Conservation (phyloP, 2,888 invertebrate species). For the Graphium colonna region DNA sequence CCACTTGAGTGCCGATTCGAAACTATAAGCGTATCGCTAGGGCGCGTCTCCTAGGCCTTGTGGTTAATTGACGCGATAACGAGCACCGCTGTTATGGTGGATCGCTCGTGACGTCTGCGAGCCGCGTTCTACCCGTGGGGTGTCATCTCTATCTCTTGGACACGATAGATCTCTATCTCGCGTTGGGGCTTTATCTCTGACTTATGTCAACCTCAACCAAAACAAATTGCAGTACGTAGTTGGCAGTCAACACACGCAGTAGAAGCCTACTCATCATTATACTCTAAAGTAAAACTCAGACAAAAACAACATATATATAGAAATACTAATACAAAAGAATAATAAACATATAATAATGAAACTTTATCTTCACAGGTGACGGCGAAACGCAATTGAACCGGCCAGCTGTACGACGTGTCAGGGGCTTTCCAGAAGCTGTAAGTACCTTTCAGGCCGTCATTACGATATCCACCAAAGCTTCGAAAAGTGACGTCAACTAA, state of each 20-base stretch:
- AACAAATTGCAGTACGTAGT: too few species aligned
- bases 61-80: constrained; percentile 49
- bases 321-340: neutral
- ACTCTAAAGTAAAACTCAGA: neutral
- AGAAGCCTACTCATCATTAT: too few species aligned
- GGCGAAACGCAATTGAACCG: constrained; percentile 57
- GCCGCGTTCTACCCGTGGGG: neutral
- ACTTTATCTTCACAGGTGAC: constrained; percentile 53
- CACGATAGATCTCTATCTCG: too few species aligned
- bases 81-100: constrained; percentile 30
- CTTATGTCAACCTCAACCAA: too few species aligned
- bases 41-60: constrained; percentile 48
- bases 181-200: too few species aligned
- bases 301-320: too few species aligned
- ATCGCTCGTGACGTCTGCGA: constrained; percentile 14
- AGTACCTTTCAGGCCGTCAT: constrained; percentile 37
- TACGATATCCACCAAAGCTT: constrained; percentile 10
- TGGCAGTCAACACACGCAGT: too few species aligned
- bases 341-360: too few species aligned
- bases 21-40: constrained; percentile 51
- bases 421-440: constrained; percentile 56
- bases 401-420: constrained; percentile 50
- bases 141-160: neutral
- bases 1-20: constrained; percentile 58
- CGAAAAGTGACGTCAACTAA: constrained; percentile 1